Evolutionary conservation across 2,113 vertebrate genomes (phyloP), one percentile per base, ranked within the genome.

Genomic region (Chelonoidis abingdonii): DNA sequence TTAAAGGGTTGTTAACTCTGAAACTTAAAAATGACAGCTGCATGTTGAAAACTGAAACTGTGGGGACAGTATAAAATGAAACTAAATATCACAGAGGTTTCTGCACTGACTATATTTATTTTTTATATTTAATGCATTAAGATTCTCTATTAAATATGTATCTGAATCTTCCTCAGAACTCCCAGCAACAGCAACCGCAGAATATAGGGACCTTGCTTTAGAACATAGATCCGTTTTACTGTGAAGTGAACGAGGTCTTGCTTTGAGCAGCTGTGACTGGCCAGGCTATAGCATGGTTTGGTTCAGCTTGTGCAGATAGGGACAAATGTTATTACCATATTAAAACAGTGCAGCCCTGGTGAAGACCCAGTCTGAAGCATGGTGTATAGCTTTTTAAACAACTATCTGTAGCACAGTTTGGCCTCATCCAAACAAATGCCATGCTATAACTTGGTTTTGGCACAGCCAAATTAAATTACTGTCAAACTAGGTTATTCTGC

Each of bases 41-140:
- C 54, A 2, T 31, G 2, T 14, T 59, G 92, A 53, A 95, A 95
- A 38, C 1, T 12, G 87, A 87, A 93, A 69, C 87, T 80, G 50
- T 2, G 69, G 38, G 88, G 54, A 82, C 52, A 5, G 1, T 2
- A 80, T 12, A 24, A 3, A 38, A 29, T 83, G 90, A 86, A 94
- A 83, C n/a, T 84, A 56, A 96, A 85, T 94, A 94, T 41, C 38
- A 13, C 72, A 75, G 38, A 22, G 38, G 93, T 86, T 90, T 44
- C 84, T 92, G 90, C 84, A 92, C 91, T 83, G 57, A 86, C 86
- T 94, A 93, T 92, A 96, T 96, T 97, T 94, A 59, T 84, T 95
- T 92, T 93, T 41, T 69, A 92, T 97, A 95, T 89, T 97, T 96
- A 96, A 96, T 8, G 31, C 16, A 69, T 69, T 69, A 69, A 69